Evolutionary conservation across 2,113 vertebrate genomes (phyloP).

Genomic region (Pachycephala philippinensis): DNA sequence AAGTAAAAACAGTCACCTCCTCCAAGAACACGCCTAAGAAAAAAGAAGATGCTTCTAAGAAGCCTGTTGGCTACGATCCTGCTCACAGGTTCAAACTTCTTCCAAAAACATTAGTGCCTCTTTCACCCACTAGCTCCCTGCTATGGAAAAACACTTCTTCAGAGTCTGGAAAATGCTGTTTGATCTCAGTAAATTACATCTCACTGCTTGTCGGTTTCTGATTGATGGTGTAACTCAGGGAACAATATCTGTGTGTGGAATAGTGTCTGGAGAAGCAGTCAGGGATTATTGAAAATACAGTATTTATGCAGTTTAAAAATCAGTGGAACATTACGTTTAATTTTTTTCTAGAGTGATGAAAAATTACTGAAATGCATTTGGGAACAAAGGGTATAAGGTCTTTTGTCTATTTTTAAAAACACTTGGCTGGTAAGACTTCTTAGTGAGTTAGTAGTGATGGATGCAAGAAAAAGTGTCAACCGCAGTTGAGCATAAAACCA

Average conservation of each 20-base stretch:
- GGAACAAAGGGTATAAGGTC: slow-evolving; percentile 38
- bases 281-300: slow-evolving; percentile 64
- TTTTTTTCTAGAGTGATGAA: slow-evolving; percentile 29
- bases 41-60: neutral
- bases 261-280: slow-evolving; percentile 59
- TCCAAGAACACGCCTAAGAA: neutral
- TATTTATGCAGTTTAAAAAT: slow-evolving; percentile 67
- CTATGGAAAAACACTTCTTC: slow-evolving; percentile 68
- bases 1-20: neutral
- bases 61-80: neutral
- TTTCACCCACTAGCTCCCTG: slow-evolving; percentile 10
- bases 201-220: slow-evolving; percentile 62
- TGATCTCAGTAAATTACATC: slow-evolving; percentile 69
- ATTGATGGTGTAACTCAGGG: slow-evolving; percentile 68
- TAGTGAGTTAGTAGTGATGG: slow-evolving; percentile 50
- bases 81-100: neutral
- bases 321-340: slow-evolving; percentile 5
- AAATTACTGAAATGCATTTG: slow-evolving; percentile 54
- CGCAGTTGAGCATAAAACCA: slow-evolving; percentile 29
- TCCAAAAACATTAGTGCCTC: neutral
- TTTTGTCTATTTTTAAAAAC: slow-evolving; percentile 51
- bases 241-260: slow-evolving; percentile 69
- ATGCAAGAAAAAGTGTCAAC: slow-evolving; percentile 50
- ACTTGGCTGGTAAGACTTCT: slow-evolving; percentile 27
- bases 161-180: slow-evolving; percentile 60